Evolutionary conservation across 2,113 vertebrate species (phyloP).

Genomic region (Bagarius yarrelli): DNA sequence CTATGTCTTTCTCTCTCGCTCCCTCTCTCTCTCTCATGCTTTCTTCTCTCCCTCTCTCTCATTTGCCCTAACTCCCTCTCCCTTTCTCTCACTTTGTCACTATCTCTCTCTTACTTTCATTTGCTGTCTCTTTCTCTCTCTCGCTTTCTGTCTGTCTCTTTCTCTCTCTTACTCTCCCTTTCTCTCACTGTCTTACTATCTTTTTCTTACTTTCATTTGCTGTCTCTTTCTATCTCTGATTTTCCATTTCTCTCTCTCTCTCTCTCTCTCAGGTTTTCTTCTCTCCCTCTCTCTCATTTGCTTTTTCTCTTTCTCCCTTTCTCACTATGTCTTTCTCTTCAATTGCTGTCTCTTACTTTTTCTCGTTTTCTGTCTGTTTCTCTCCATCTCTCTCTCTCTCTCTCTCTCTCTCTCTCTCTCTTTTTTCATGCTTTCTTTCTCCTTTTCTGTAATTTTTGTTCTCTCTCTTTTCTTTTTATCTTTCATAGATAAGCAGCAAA

Average conservation of each 20-base stretch:
- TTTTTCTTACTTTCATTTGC: too few species aligned
- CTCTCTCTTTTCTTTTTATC: too few species aligned
- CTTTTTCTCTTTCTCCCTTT: conserved; percentile 45
- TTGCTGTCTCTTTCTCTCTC: too few species aligned
- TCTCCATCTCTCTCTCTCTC: conserved; percentile 33
- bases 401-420: conserved; percentile 46
- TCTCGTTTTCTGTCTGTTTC: conserved; percentile 44
- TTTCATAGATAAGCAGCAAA: conserved; percentile 35
- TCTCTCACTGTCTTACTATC: background rate
- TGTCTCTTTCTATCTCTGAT: conserved; percentile 57
- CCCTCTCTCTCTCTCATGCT: too few species aligned
- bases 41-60: too few species aligned
- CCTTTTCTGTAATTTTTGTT: too few species aligned
- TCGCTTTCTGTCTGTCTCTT: conserved; percentile 55
- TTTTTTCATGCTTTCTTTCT: conserved; percentile 38
- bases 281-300: too few species aligned
- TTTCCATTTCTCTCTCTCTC: conserved; percentile 32
- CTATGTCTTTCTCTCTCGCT: too few species aligned
- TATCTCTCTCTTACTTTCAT: too few species aligned
- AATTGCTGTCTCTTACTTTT: background rate
- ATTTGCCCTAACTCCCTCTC: too few species aligned
- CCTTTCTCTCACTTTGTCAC: too few species aligned
- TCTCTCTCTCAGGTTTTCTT: too few species aligned
- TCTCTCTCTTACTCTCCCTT: conserved; percentile 34
- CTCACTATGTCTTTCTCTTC: conserved; percentile 38